Percentiles rank a stretch among this genome's conserved stretches.
Evolutionary conservation across 2,888 invertebrate species (phyloP).

Genomic region (Apamea monoglypha): DNA sequence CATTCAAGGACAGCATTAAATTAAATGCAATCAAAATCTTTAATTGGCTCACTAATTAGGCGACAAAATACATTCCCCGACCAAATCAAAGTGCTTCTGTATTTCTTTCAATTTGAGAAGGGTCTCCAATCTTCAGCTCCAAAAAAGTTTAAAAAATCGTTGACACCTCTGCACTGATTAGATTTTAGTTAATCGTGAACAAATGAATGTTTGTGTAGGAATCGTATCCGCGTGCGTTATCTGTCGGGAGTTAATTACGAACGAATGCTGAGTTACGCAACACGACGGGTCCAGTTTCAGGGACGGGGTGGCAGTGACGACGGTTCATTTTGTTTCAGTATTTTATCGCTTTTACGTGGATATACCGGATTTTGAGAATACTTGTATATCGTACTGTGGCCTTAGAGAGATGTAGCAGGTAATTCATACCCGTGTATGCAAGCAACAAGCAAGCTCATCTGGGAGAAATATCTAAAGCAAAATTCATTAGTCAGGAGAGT

Average conservation of each 20-base stretch:
- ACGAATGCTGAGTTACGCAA: conserved; percentile 47
- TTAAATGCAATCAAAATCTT: conserved; percentile 17
- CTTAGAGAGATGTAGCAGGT: too few relatives aligned
- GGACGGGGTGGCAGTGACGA: conserved; percentile 24
- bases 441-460: too few relatives aligned
- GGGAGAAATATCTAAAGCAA: too few relatives aligned
- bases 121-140: conserved; percentile 6
- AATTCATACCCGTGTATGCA: too few relatives aligned
- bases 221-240: conserved; percentile 54
- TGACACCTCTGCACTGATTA: conserved; percentile 55
- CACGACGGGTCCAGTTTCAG: conserved; percentile 46
- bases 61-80: background rate
- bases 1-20: background rate
- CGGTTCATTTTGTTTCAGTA: conserved; percentile 1
- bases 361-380: too few relatives aligned
- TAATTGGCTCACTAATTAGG: conserved; percentile 40
- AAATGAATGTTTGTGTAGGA: conserved; percentile 60
- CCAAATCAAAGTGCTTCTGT: conserved; percentile 47
- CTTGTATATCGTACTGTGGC: too few relatives aligned
- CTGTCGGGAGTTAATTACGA: conserved; percentile 63
- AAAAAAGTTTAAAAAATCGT: conserved; percentile 2
- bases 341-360: too few relatives aligned
- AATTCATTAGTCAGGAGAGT: too few relatives aligned
- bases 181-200: conserved; percentile 51
- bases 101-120: conserved; percentile 30